Evolutionary conservation across 2,888 invertebrate genomes (phyloP), one percentile per base, ranked within the genome.

Genomic region (Drosophila lutescens): DNA sequence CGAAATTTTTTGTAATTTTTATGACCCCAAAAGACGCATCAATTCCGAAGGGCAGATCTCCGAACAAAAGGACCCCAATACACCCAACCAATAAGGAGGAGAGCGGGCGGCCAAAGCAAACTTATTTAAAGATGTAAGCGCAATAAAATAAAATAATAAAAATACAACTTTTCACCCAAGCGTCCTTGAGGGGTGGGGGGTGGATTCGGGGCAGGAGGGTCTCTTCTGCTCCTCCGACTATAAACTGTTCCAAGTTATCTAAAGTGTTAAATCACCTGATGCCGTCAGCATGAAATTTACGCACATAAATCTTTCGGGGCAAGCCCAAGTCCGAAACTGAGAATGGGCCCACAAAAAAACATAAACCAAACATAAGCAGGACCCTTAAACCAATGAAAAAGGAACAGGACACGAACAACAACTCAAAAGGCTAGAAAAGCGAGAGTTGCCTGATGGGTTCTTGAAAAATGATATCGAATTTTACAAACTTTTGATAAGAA

Each of bases 201-300:
- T 12, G 13, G 46, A 15, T 13, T 9, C n/a, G 15, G 44, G 40
- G 40, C 46, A 51, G 15, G 9, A 4, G 41, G 41, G 46, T 41
- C 57, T 41, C 58, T 20, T 26, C 57, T 10, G 8, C 34, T 20
- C 32, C 58, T 57, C 67, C 57, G 80, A 84, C 89, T 86, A 86
- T 89, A 83, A 86, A 89, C 84, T 88, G 81, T 79, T 86, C 65
- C 78, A 70, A 85, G 84, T 85, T 90, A 90, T 90, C 89, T 89
- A 86, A 91, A 90, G 91, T 91, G 91, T 91, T 90, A 90, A 91
- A 91, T 90, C 90, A 91, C 90, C 90, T 90, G 90, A 90, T 90
- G 89, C 89, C 91, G 88, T 91, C 90, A 90, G 90, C 90, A 90
- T 91, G 91, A 90, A 90, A 89, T 84, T 88, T 89, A 82, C 83